Evolutionary conservation across 2,797 vertebrate species (phyloP).

Genomic region (Pelodytes ibericus): DNA sequence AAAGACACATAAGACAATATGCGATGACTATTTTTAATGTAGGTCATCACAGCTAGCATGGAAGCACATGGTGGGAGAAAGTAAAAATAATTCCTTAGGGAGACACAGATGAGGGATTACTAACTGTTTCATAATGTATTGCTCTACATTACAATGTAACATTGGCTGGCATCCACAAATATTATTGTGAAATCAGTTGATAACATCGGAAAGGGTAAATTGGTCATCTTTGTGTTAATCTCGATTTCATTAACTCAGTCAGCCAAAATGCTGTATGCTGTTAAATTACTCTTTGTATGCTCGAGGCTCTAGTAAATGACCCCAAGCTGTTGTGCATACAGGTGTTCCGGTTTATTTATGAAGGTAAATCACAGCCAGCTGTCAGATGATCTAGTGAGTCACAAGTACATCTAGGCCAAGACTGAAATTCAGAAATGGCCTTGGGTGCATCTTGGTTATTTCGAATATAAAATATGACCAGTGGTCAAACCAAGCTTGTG

Average conservation of each 20-base stretch:
- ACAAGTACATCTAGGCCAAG: neutral
- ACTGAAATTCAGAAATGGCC: neutral
- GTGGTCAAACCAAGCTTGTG: neutral
- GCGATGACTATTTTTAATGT: no score
- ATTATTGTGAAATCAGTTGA: no score
- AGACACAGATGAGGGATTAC: no score
- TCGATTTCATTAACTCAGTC: neutral
- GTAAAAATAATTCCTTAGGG: no score
- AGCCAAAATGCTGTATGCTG: neutral
- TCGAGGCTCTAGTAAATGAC: conserved; percentile 2
- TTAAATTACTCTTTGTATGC: neutral
- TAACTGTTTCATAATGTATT: no score
- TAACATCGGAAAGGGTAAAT: neutral
- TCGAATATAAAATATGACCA: neutral
- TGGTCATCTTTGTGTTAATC: neutral
- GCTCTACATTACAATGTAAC: no score
- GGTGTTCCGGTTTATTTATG: conserved; percentile 10
- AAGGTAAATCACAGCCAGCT: conserved; percentile 7
- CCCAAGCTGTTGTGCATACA: neutral
- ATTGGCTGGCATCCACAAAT: no score
- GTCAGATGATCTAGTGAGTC: neutral
- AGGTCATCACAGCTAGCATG: no score
- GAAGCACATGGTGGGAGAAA: no score
- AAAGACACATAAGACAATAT: no score
- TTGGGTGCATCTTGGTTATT: neutral